Base-by-base conservation (phyloP, 2,888 invertebrate species). In the Amorpha juglandis region DNA sequence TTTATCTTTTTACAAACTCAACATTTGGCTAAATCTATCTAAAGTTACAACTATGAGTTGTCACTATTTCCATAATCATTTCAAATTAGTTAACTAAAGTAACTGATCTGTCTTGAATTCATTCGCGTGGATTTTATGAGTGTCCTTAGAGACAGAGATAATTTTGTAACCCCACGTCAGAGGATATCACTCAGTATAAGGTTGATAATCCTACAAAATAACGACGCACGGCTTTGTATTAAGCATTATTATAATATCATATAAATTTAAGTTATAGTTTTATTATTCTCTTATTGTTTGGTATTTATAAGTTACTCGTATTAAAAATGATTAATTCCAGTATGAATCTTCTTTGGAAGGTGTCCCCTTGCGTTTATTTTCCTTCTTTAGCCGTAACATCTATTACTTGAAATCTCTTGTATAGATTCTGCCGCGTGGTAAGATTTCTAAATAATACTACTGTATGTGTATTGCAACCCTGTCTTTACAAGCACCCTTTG, bases 141-240 rank as follows among this genome's bases (percentile, higher is more conserved):
- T 11, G 35, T 35, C 55, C 38, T 38, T 16, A 38, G 38, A 16
- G 55, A 16, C n/a, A n/a, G 35, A 55, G 55, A 55, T 55, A 35
- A 55, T 35, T n/a, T 55, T 38, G 38, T 35, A 8, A 16, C 55
- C 38, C 55, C 33, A 38, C 35, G 35, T 53, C 53, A 55, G 16
- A 38, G 14, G 35, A 38, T 55, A 55, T 6, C 35, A 55, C 55
- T 38, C 38, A 16, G 55, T 33, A 6, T 14, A 14, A 53, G 11
- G 27, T 38, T 38, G 7, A 38, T 38, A 16, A 55, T 35, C 38
- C 35, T 7, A 33, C 35, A 38, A 38, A 55, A 8, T 16, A 55
- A 1, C 1, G 27, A 27, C n/a, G n/a, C n/a, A n/a, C n/a, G n/a
- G n/a, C 3, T 38, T 55, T 16, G 11, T 8, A 35, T 55, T n/a